Evolutionary conservation across 2,888 invertebrate species (phyloP), one percentile per base, ranked within the genome.

Genomic region (Bibio marci): DNA sequence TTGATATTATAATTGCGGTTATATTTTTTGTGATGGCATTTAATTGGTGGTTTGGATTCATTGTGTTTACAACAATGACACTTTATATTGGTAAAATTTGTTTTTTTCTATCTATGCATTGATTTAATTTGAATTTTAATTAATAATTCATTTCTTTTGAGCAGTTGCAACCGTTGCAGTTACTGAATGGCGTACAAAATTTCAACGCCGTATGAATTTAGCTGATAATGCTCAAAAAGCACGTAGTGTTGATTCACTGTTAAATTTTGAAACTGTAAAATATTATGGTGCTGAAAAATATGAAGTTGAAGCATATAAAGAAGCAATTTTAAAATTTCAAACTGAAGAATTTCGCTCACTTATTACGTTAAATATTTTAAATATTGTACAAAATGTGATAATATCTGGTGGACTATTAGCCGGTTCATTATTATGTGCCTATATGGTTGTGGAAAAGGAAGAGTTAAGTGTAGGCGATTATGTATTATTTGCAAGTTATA

Each of bases 161-260:
- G n/a, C 59, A 92, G 90, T 68, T 53, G 70, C 76, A 11, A 97
- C 97, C 1, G 77, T 97, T 52, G 60, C 65, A 13, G 72, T 97
- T n/a, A 97, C 97, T 0, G 95, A 97, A 64, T 97, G 97, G 97
- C 71, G 97, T 12, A 97, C 95, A 0, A 88, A 95, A 59, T 97
- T 75, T 63, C 82, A 94, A 48, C 69, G 95, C 26, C 72, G 80
- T 5, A 92, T 94, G 91, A 98, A 97, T 62, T 66, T 79, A 22
- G 81, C 90, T 0, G 95, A 97, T 56, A 98, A 97, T 61, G 86
- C 80, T 28, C 80, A 83, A 43, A 80, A 87, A 51, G 86, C 91
- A 5, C 73, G 82, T 43, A 91, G 91, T 39, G 92, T 97, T 0
- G 97, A 98, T 62, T 95, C 97, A 1, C 64, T 98, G 39, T 69